phyloP scores from a whole-genome alignment of 2,113 vertebrate species.

The Plecotus auritus region DNA sequence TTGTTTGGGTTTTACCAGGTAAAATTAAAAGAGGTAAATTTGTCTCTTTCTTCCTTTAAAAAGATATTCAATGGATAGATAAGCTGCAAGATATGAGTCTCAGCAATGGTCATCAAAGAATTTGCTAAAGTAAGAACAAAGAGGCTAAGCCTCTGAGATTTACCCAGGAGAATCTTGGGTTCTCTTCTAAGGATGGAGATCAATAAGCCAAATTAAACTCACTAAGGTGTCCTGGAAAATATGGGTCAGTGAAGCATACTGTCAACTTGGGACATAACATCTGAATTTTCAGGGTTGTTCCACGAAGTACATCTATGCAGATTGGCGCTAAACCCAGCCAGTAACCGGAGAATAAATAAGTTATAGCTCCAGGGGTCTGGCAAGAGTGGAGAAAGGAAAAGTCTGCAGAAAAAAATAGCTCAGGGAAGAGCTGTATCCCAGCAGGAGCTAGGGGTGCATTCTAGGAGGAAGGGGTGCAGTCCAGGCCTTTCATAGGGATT shows the following conservation, averaged over 20 bases:
- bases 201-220: neutral
- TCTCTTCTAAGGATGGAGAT: neutral
- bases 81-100: neutral
- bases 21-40: slow-evolving; percentile 1
- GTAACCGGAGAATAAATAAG: neutral
- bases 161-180: neutral
- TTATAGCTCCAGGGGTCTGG: neutral
- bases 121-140: neutral
- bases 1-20: neutral
- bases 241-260: neutral
- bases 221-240: neutral
- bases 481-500: neutral
- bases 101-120: neutral
- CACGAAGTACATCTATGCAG: neutral
- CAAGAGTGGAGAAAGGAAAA: neutral
- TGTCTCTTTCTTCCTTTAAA: neutral
- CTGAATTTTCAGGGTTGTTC: neutral
- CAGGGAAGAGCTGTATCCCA: neutral
- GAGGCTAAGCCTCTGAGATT: neutral
- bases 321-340: neutral
- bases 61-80: neutral
- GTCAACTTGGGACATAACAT: neutral
- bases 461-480: neutral
- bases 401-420: neutral
- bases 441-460: neutral